Percentiles rank a stretch among this genome's conserved stretches.
Evolutionary conservation across 92 coral and sea anemone species (phyloP).

Genomic region (Zoanthus sansibaricus): DNA sequence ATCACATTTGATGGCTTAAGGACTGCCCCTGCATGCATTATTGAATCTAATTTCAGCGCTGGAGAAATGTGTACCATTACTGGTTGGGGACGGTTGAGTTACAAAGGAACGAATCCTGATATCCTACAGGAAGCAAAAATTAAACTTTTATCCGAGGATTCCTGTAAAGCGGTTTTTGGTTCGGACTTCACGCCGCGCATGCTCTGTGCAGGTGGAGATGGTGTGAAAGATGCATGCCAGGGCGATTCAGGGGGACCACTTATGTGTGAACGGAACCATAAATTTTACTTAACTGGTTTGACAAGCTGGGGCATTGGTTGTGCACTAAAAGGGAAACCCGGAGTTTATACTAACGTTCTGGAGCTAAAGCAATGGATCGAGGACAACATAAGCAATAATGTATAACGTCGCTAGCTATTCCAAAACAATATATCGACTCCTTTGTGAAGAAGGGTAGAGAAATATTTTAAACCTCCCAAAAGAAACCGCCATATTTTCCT

Average conservation of each 20-base stretch:
- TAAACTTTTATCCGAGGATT: constrained; percentile 21
- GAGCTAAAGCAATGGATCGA: no score
- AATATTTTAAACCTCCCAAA: no score
- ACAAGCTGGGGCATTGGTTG: constrained; percentile 95
- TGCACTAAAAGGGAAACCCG: constrained; percentile 79
- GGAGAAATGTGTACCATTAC: constrained; percentile 40
- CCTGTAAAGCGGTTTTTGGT: constrained; percentile 16
- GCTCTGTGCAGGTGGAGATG: constrained; percentile 62
- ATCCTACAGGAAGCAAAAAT: constrained; percentile 37
- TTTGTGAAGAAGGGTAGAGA: no score
- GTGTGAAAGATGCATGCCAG: constrained; percentile 59
- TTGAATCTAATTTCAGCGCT: constrained; percentile 29
- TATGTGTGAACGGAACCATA: constrained; percentile 47
- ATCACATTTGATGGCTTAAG: constrained; percentile 30
- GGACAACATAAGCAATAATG: no score
- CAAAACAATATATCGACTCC: no score
- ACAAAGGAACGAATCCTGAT: constrained; percentile 18
- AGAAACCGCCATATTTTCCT: no score
- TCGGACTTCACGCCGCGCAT: constrained; percentile 54
- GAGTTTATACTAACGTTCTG: constrained; percentile 80
- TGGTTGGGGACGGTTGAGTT: constrained; percentile 34
- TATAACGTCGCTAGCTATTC: no score
- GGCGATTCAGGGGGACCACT: constrained; percentile 67
- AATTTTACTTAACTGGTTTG: constrained; percentile 84
- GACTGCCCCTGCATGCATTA: constrained; percentile 20